Evolutionary conservation across 2,888 invertebrate species (phyloP), one percentile per base, ranked within the genome.

Genomic region (Drosophila atripex): DNA sequence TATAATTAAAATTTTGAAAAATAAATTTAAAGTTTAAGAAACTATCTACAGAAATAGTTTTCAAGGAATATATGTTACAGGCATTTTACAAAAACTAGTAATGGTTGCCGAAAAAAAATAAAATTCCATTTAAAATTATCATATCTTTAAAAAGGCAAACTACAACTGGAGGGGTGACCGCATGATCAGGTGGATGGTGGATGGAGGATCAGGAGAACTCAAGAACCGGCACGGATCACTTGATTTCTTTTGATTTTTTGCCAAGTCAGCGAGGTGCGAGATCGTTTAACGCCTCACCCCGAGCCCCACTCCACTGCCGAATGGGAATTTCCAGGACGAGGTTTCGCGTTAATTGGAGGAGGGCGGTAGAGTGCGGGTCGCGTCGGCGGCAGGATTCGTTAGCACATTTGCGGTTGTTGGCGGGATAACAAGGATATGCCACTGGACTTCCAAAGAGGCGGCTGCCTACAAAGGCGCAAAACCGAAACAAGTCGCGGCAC

Each of bases 371-470:
- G 82, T 74, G 71, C 78, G 71, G 77, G 70, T 55, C 51, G 54
- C 47, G 64, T 50, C 60, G 63, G 50, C 59, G 70, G 47, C 71
- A 71, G 55, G 63, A 76, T 83, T 88, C 82, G 88, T 84, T 84
- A 84, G 85, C 87, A 84, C 84, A 68, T 88, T 80, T 86, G 84
- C 78, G 84, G 83, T 84, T 86, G 85, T 69, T 53, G 65, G 55
- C 59, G 59, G 74, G 73, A 65, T 86, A 84, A 80, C 80, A 75
- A 88, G 78, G 70, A 83, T 66, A 60, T 51, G 50, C 58, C 61
- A 56, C 63, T 25, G 49, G 53, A 57, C 39, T 60, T 25, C 60
- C 50, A 16, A 25, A 14, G 6, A 46, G 23, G 14, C 8, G 88
- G 82, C 87, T 58, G 14, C 35, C 75, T 58, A 77, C 84, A 83